phyloP scores from a whole-genome alignment of 2,113 vertebrate species.

The Poeciliopsis prolifica region DNA sequence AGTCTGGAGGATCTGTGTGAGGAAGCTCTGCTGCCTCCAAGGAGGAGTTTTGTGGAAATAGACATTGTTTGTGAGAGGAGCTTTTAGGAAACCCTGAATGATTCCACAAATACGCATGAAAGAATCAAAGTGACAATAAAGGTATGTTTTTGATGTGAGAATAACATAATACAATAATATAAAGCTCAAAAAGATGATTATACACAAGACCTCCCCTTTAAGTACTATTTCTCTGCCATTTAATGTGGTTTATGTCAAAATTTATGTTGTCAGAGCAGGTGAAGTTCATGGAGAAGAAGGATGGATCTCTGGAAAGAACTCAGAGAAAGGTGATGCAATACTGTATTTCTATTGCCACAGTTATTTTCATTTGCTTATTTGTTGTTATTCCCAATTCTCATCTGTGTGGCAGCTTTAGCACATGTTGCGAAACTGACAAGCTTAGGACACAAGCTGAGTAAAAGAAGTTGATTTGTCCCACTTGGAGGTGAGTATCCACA shows the following conservation, averaged over 20 bases:
- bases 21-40: too few species aligned
- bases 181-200: too few species aligned
- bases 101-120: too few species aligned
- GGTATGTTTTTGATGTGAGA: too few species aligned
- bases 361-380: neutral
- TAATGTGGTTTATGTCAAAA: neutral
- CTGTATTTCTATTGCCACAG: neutral
- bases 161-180: too few species aligned
- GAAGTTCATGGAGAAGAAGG: neutral
- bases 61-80: too few species aligned
- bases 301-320: neutral
- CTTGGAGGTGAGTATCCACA: conserved; percentile 8
- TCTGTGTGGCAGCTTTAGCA: neutral
- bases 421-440: neutral
- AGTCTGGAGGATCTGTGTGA: too few species aligned
- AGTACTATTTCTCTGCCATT: too few species aligned
- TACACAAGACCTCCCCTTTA: too few species aligned
- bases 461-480: conserved; percentile 40
- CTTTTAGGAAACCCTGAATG: too few species aligned
- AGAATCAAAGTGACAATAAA: too few species aligned
- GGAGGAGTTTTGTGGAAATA: too few species aligned
- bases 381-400: neutral
- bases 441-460: conserved; percentile 27
- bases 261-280: neutral
- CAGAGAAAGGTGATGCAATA: neutral